phyloP scores from a whole-genome alignment of 2,888 invertebrate genomes.

The Ophion ventricosus region DNA sequence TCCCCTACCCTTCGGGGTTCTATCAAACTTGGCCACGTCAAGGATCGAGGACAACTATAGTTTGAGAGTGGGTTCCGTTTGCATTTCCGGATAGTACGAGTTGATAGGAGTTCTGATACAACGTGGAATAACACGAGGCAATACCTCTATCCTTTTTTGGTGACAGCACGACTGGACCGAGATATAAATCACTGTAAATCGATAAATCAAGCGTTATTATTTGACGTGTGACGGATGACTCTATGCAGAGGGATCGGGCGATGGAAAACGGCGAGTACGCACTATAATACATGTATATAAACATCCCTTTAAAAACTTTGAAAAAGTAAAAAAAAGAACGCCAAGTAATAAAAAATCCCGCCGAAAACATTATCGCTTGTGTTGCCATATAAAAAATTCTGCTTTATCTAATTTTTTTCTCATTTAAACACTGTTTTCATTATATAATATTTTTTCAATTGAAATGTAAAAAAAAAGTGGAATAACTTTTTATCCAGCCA shows the following conservation, averaged over 20 bases:
- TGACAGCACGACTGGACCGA: conserved; percentile 54
- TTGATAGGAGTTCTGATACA: conserved; percentile 45
- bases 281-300: conserved; percentile 11
- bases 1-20: conserved; percentile 10
- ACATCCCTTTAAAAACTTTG: too few relatives aligned
- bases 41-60: conserved; percentile 27
- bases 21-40: conserved; percentile 53
- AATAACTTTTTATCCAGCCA: too few relatives aligned
- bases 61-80: conserved; percentile 47
- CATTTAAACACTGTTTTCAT: too few relatives aligned
- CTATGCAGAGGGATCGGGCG: conserved; percentile 38
- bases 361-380: too few relatives aligned
- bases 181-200: conserved; percentile 72
- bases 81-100: conserved; percentile 48
- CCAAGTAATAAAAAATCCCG: too few relatives aligned
- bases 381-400: too few relatives aligned
- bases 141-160: conserved; percentile 26
- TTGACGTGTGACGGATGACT: conserved; percentile 62
- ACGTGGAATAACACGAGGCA: background rate
- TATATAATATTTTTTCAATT: too few relatives aligned
- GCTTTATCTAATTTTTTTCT: too few relatives aligned
- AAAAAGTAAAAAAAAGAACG: too few relatives aligned
- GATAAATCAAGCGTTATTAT: conserved; percentile 76
- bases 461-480: too few relatives aligned
- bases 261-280: conserved; percentile 35